These are phyloP conservation scores for Schizopygopsis pylzovi DNA, from an alignment of 2,797 vertebrate genomes.

Conservation along the genomic window DNA sequence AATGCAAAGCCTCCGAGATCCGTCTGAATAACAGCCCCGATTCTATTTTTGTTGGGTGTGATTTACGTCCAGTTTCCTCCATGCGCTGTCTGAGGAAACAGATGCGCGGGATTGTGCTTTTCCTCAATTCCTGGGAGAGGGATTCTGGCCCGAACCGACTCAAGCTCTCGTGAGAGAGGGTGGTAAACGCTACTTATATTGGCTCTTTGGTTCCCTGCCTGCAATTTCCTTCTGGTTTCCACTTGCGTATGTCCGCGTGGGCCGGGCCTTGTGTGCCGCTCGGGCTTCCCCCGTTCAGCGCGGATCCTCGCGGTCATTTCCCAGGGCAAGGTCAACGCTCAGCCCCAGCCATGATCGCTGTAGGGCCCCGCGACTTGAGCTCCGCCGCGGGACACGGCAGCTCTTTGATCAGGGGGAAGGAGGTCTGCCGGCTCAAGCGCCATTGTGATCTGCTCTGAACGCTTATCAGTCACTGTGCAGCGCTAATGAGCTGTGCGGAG, in stretches of 20 bases:
- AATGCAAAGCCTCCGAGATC: constrained; percentile 53
- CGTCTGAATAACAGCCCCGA: constrained; percentile 74
- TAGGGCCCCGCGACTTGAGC: constrained; percentile 32
- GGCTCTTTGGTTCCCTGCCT: constrained; percentile 87
- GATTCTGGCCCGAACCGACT: constrained; percentile 82
- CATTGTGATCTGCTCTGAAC: constrained; percentile 30
- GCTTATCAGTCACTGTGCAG: constrained; percentile 41
- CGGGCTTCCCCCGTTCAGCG: constrained; percentile 75
- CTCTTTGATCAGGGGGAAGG: constrained; percentile 40
- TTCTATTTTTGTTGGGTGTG: constrained; percentile 92
- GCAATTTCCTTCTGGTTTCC: constrained; percentile 93
- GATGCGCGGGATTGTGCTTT: constrained; percentile 94
- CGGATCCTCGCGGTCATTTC: constrained; percentile 78
- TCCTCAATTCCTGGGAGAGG: constrained; percentile 88
- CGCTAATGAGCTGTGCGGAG: constrained; percentile 51
- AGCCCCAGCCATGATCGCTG: constrained; percentile 37
- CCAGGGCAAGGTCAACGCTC: constrained; percentile 84
- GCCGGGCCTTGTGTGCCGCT: constrained; percentile 69
- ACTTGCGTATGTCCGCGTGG: constrained; percentile 92
- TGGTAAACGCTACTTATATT: constrained; percentile 84
- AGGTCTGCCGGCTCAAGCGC: constrained; percentile 24
- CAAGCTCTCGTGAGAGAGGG: constrained; percentile 87
- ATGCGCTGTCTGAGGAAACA: constrained; percentile 96
- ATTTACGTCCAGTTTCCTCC: constrained; percentile 92
- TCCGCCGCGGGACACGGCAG: background rate